phyloP scores from a whole-genome alignment of 2,113 vertebrate species.

The Anser brachyrhynchus region DNA sequence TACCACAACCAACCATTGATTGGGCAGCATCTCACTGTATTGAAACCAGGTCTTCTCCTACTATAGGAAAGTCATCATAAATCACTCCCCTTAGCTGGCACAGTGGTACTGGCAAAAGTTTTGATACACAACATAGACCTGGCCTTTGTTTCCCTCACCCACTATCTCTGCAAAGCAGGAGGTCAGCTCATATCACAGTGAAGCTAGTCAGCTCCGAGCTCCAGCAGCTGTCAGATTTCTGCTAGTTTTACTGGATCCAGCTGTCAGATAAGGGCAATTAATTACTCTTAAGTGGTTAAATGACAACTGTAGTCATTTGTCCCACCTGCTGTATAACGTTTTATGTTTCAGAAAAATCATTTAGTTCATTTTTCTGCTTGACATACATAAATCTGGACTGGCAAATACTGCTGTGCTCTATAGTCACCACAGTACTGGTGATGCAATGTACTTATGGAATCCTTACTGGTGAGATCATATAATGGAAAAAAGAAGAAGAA shows the following conservation, averaged over 20 bases:
- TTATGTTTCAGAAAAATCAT: background rate
- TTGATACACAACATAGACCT: background rate
- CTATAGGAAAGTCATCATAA: background rate
- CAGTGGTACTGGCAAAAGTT: background rate
- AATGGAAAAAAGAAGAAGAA: background rate
- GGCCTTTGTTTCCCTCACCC: background rate
- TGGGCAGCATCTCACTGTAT: background rate
- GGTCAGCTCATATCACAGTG: background rate
- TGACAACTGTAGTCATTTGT: conserved; percentile 9
- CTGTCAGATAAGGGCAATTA: conserved; percentile 38
- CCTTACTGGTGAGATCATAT: background rate
- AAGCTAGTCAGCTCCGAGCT: background rate
- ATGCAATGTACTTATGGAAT: background rate
- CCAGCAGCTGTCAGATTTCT: conserved; percentile 19
- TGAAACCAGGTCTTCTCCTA: background rate
- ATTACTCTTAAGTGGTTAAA: conserved; percentile 54
- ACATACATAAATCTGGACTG: background rate
- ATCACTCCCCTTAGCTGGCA: background rate
- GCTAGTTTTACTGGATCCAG: conserved; percentile 25
- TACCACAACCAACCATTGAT: background rate
- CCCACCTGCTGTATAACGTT: background rate
- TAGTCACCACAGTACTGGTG: background rate
- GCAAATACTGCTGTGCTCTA: background rate
- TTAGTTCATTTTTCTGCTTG: background rate
- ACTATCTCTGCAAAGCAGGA: background rate